Conservation (phyloP, 2,888 invertebrate genomes). For the Dryobotodes eremita region DNA sequence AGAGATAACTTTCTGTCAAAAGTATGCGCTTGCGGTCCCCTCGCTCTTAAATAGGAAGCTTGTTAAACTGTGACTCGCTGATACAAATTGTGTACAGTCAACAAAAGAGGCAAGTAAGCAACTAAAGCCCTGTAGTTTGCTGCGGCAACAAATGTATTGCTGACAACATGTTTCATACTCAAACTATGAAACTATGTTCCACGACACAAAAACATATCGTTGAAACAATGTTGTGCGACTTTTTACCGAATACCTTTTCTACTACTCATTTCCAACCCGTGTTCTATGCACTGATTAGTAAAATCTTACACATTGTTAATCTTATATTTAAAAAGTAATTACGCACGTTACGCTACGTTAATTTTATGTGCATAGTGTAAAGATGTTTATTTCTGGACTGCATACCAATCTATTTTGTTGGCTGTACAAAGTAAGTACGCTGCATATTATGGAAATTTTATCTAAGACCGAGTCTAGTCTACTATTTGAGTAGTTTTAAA, state of each 20-base stretch:
- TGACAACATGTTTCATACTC: background rate
- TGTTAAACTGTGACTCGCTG: conserved; percentile 45
- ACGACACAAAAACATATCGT: background rate
- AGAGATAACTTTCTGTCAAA: conserved; percentile 74
- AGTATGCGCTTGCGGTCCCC: conserved; percentile 54
- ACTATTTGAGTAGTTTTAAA: conserved; percentile 19
- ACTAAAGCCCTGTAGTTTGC: background rate
- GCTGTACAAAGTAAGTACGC: conserved; percentile 31
- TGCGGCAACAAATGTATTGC: background rate
- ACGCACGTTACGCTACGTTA: conserved; percentile 2
- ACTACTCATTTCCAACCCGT: background rate
- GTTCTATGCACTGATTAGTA: background rate
- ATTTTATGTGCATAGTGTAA: conserved; percentile 23
- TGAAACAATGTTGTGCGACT: background rate
- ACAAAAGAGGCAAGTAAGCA: conserved; percentile 23
- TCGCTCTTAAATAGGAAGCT: conserved; percentile 50
- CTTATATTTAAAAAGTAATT: background rate
- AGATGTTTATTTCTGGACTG: conserved; percentile 13
- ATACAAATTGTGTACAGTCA: conserved; percentile 46
- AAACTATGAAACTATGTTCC: background rate
- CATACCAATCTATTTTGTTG: conserved; percentile 29
- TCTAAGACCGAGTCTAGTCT: conserved; percentile 26
- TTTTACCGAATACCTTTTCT: background rate
- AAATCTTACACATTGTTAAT: conserved; percentile 2
- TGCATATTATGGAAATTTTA: conserved; percentile 42